phyloP scores from a whole-genome alignment of 2,113 vertebrate species.

The Hippoglossus stenolepis region DNA sequence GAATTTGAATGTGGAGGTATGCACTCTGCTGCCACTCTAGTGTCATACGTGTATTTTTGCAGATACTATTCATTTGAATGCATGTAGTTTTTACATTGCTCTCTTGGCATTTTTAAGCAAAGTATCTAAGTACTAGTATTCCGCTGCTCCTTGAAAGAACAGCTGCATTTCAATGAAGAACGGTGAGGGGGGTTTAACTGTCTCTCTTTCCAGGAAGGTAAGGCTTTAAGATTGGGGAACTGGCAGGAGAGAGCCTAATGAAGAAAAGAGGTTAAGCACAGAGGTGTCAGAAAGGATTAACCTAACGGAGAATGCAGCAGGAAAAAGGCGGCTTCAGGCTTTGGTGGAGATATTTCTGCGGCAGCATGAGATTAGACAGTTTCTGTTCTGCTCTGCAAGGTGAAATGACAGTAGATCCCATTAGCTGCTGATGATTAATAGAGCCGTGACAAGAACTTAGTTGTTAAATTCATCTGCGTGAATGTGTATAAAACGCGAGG shows the following conservation, averaged over 20 bases:
- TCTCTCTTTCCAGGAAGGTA: conserved; percentile 56
- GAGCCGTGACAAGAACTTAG: conserved; percentile 56
- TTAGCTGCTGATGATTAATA: conserved; percentile 67
- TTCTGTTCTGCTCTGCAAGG: conserved; percentile 67
- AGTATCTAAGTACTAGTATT: not conserved
- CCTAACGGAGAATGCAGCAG: conserved; percentile 53
- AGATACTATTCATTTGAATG: too few relatives aligned
- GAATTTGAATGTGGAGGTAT: too few relatives aligned
- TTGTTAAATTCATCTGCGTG: conserved; percentile 37
- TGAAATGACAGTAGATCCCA: conserved; percentile 73
- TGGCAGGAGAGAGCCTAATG: conserved; percentile 58
- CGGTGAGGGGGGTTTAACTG: conserved; percentile 14
- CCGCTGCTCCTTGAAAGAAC: not conserved
- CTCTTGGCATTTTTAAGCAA: too few relatives aligned
- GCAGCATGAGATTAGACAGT: conserved; percentile 60
- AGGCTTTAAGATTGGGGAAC: conserved; percentile 57
- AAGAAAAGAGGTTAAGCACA: conserved; percentile 70
- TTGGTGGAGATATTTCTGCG: conserved; percentile 61
- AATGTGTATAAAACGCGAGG: conserved; percentile 19
- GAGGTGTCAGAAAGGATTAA: conserved; percentile 72
- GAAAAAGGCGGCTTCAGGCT: conserved; percentile 54
- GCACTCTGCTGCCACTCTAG: too few relatives aligned
- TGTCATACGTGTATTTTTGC: too few relatives aligned
- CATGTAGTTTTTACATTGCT: too few relatives aligned
- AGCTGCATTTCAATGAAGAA: not conserved